Base-by-base conservation (phyloP, 2,113 vertebrate genomes). In the Osmerus eperlanus region DNA sequence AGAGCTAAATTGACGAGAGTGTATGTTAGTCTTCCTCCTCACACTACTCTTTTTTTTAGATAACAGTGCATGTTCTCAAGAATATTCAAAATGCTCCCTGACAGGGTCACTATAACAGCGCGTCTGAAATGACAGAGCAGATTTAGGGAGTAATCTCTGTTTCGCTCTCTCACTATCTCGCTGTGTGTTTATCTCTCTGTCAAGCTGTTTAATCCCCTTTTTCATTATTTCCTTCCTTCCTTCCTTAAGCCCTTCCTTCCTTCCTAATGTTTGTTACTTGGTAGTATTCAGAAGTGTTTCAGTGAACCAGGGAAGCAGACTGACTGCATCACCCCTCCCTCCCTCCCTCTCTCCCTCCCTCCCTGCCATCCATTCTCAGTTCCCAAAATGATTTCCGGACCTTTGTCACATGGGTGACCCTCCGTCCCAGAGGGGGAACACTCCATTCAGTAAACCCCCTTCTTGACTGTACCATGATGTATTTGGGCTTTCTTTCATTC, bases 81-180 rank as follows among this genome's bases (percentile, higher is more conserved):
- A 80, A 81, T 68, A 41, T 41, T 65, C 25, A 80, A 70, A 72
- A 21, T 47, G 16, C 58, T 79, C 62, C 65, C 63, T 73, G 80
- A 82, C 79, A 75, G 85, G 85, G 83, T 85, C 77, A 83, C 54
- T 28, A 65, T 72, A 67, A 53, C 72, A 78, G 73, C 73, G 73
- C 36, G 41, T 58, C 18, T 19, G 16, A 67, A 73, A 65, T 63
- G 19, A 21, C 69, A 67, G 19, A 70, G 53, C 51, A 73, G 56
- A 64, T 73, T 80, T 51, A 59, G 64, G 55, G 25, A 9, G 66
- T 6, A 21, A 5, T 23, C 19, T 32, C 16, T 29, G 15, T 12
- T 32, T 80, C 13, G 70, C 18, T 47, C 3, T 68, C n/a, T 72
- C 3, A 56, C 52, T 72, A 2, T 52, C 52, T 47, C 3, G 60